Evolutionary conservation across 2,888 invertebrate species (phyloP).

Genomic region (Diploptera punctata): DNA sequence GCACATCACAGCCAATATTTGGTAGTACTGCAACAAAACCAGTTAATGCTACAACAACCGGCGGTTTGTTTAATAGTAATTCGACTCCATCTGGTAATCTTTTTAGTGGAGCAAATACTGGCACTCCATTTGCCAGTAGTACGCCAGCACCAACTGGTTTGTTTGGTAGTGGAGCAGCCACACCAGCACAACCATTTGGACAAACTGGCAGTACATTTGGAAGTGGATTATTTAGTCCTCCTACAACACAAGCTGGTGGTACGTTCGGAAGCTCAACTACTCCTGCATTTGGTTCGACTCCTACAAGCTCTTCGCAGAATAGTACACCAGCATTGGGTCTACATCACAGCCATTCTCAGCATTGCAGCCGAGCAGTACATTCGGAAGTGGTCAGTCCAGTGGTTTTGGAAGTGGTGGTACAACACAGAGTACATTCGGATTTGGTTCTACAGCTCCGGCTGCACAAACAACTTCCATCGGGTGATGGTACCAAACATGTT

Average conservation of each 20-base stretch:
- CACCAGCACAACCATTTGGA: background rate
- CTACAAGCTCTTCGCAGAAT: too few species aligned
- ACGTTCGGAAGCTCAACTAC: background rate
- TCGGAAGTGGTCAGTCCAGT: too few species aligned
- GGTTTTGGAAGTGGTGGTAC: too few species aligned
- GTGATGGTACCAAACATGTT: background rate
- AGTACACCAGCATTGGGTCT: too few species aligned
- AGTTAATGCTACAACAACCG: background rate
- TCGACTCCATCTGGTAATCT: background rate
- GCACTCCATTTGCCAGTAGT: background rate
- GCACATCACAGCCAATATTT: conserved; percentile 5
- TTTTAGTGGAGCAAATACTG: background rate
- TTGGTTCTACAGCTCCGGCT: background rate
- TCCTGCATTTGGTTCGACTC: background rate
- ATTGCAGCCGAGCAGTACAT: too few species aligned
- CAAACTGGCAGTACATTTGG: too few species aligned
- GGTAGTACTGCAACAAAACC: background rate
- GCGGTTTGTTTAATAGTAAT: background rate
- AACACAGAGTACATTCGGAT: background rate
- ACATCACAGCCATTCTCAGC: too few species aligned
- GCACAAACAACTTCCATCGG: background rate
- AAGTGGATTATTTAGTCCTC: too few species aligned
- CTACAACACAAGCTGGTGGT: too few species aligned
- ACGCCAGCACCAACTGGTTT: background rate
- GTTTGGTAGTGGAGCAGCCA: background rate